Percentiles rank a stretch among this genome's conserved stretches.
These are phyloP conservation scores for Seira ritae DNA, from an alignment of 2,888 invertebrate genomes.

Conservation along the genomic window DNA sequence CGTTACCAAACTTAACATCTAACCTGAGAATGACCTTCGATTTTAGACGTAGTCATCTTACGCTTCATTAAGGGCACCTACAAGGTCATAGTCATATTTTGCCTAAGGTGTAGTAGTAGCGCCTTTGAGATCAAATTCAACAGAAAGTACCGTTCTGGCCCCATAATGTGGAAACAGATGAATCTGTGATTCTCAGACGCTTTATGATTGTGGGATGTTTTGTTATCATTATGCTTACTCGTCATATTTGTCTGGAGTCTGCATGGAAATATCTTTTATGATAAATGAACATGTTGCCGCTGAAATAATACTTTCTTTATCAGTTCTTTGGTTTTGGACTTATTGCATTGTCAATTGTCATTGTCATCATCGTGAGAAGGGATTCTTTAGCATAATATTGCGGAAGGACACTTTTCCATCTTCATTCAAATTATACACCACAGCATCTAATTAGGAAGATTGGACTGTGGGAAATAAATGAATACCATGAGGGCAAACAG, in stretches of 20 bases:
- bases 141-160: constrained; percentile 32
- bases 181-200: constrained; percentile 38
- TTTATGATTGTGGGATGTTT: too few relatives aligned
- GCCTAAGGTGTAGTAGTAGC: constrained; percentile 13
- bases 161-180: not conserved
- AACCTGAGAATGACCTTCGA: constrained; percentile 43
- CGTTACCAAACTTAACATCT: too few relatives aligned
- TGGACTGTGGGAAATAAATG: constrained; percentile 19
- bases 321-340: too few relatives aligned
- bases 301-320: constrained; percentile 8
- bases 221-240: too few relatives aligned
- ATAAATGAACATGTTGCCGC: too few relatives aligned
- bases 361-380: not conserved
- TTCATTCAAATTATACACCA: not conserved
- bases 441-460: not conserved
- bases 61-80: constrained; percentile 45
- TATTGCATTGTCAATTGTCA: too few relatives aligned
- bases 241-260: too few relatives aligned
- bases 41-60: constrained; percentile 32
- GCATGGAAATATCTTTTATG: too few relatives aligned
- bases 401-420: constrained; percentile 16
- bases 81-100: constrained; percentile 49
- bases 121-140: not conserved
- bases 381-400: constrained; percentile 2
- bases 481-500: not conserved